Evolutionary conservation across 2,113 vertebrate species (phyloP).

Genomic region (Gymnorhina tibicen): DNA sequence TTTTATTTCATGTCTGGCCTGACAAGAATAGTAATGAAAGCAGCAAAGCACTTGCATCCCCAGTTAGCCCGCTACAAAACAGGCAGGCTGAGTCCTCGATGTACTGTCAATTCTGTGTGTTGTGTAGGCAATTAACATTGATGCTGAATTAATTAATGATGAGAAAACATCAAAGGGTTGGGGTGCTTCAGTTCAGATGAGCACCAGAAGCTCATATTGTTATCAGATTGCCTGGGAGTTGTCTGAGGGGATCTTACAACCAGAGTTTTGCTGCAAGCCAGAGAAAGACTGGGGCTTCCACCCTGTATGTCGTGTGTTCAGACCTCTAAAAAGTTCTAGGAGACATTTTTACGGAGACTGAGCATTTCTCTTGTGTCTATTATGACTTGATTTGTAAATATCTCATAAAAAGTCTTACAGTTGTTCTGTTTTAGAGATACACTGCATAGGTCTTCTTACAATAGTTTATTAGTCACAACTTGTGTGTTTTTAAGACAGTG

Average conservation of each 20-base stretch:
- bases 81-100: neutral
- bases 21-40: constrained; percentile 16
- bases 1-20: constrained; percentile 23
- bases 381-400: neutral
- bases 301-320: neutral
- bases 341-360: neutral
- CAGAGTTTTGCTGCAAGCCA: neutral
- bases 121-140: constrained; percentile 30
- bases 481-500: neutral
- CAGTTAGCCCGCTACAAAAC: neutral
- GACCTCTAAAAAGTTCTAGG: neutral
- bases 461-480: neutral
- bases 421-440: neutral
- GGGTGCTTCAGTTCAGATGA: neutral
- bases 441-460: neutral
- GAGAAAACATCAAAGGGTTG: neutral
- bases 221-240: neutral
- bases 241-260: neutral
- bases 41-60: neutral
- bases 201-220: neutral
- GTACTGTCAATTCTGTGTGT: neutral
- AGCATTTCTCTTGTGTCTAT: neutral
- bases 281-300: neutral
- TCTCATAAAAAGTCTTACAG: neutral
- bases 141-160: constrained; percentile 31